Evolutionary conservation across 2,797 vertebrate genomes (phyloP), one percentile per base, ranked within the genome.

Genomic region (Anolis apletophallus): DNA sequence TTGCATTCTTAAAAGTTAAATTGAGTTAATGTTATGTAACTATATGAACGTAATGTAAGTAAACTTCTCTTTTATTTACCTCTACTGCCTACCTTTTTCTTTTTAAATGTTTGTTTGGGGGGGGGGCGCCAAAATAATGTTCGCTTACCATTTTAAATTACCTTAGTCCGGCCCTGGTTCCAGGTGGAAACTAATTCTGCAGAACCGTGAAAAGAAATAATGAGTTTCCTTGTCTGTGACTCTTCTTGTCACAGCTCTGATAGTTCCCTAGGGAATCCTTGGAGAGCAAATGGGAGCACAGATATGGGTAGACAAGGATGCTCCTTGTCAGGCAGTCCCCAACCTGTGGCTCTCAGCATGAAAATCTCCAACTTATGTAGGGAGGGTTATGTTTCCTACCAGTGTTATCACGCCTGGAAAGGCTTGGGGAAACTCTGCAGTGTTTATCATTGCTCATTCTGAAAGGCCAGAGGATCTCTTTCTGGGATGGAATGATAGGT

Each of bases 131-230:
- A n/a, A n/a, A n/a, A n/a, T n/a, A n/a, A n/a, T n/a, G n/a, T n/a
- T n/a, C n/a, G n/a, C n/a, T n/a, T n/a, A n/a, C n/a, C n/a, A n/a
- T n/a, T n/a, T n/a, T n/a, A n/a, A n/a, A n/a, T n/a, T n/a, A n/a
- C n/a, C n/a, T n/a, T n/a, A n/a, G n/a, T n/a, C n/a, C n/a, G n/a
- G n/a, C n/a, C n/a, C n/a, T n/a, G n/a, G 6, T 46, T 61, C 75
- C 84, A 75, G 79, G 85, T 91, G 40, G 89, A 83, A 88, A 71
- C 0, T 0, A 87, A 90, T 81, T 82, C 83, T 34, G 74, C 89
- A 91, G 93, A 93, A 90, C 81, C 85, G 40, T 64, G 88, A 90
- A 91, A 87, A 69, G 85, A 78, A 81, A 91, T 92, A 93, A 90
- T 84, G 87, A 90, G 86, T 83, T 75, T 75, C 61, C 88, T 92